A percentile compares a stretch with the other conserved stretches of the same genome.
phyloP scores from a whole-genome alignment of 2,113 vertebrate species.

The Eptesicus fuscus region DNA sequence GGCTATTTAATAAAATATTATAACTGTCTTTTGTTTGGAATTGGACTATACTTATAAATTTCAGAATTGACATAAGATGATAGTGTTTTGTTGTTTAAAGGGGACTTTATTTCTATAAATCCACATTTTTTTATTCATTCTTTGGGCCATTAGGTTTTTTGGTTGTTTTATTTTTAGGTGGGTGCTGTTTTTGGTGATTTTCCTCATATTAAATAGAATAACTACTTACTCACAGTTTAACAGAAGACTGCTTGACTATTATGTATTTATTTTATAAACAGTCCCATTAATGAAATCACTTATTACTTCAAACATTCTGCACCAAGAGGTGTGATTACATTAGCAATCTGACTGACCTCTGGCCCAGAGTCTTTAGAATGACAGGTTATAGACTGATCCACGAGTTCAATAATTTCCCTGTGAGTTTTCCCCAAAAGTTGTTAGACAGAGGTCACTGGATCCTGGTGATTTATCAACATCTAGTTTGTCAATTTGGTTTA shows the following conservation, averaged over 20 bases:
- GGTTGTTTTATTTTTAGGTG: neutral
- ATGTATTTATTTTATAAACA: neutral
- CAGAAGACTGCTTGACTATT: neutral
- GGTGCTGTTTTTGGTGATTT: neutral
- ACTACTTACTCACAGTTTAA: neutral
- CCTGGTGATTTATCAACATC: conserved; percentile 30
- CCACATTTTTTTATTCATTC: neutral
- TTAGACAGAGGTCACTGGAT: neutral
- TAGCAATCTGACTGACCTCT: neutral
- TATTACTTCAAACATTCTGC: neutral
- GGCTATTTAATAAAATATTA: neutral
- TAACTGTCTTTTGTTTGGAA: neutral
- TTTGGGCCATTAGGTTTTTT: neutral
- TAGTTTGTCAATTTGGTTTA: conserved; percentile 40
- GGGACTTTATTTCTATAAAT: neutral
- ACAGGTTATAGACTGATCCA: conserved; percentile 1
- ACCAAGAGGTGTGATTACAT: neutral
- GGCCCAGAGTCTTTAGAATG: neutral
- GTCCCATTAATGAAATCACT: conserved; percentile 9
- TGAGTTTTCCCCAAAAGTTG: neutral
- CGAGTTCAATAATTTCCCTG: neutral
- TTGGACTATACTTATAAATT: neutral
- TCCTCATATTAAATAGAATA: neutral
- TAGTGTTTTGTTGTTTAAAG: neutral
- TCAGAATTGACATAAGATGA: neutral